Conservation (phyloP, 2,888 invertebrate genomes). For the Tyria jacobaeae region DNA sequence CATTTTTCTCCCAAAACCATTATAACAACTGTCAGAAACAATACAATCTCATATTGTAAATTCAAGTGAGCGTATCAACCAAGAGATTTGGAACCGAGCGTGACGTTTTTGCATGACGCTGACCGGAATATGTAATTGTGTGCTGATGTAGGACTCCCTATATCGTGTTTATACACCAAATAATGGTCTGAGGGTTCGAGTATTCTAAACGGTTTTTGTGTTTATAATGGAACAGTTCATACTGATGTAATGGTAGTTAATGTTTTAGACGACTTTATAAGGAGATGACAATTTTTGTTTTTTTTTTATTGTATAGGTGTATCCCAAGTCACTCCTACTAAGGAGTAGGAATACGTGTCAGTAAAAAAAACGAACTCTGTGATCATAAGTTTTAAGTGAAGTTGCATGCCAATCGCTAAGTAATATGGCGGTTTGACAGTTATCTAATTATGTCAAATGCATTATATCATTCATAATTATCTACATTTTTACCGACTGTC, state of each 20-base stretch:
- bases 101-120: constrained; percentile 67
- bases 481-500: no score
- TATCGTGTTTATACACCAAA: not conserved
- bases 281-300: no score
- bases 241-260: not conserved
- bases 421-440: no score
- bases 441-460: no score
- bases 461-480: no score
- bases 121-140: constrained; percentile 72
- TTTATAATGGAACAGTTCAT: not conserved
- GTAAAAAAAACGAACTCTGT: no score
- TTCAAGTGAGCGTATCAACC: constrained; percentile 43
- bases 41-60: constrained; percentile 36
- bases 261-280: not conserved
- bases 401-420: no score
- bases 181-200: no score
- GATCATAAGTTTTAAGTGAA: no score
- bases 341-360: no score
- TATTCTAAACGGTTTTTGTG: not conserved
- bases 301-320: no score
- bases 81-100: constrained; percentile 62
- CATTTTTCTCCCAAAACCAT: constrained; percentile 9
- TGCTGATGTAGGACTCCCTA: constrained; percentile 23
- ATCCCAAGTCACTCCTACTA: no score
- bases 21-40: constrained; percentile 27